Evolutionary conservation across 2,888 invertebrate species (phyloP).

Genomic region (Nymphalis c-album): DNA sequence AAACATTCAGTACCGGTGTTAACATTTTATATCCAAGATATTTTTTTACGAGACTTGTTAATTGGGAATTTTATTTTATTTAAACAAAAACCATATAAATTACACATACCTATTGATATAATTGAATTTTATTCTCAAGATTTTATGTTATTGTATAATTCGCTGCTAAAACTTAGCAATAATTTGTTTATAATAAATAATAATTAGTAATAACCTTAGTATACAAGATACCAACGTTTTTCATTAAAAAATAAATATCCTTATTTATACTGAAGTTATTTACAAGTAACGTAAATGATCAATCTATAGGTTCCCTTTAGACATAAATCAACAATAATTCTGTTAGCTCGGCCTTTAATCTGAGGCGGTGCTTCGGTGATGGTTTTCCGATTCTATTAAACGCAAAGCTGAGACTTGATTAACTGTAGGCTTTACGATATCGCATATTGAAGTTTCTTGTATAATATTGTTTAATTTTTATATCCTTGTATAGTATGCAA

Average conservation of each 20-base stretch:
- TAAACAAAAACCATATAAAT: neutral
- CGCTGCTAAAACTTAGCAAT: too few species aligned
- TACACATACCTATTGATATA: too few species aligned
- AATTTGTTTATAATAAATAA: too few species aligned
- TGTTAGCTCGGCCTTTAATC: constrained; percentile 37
- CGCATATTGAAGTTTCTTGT: neutral
- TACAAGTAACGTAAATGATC: neutral
- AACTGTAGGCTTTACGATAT: constrained; percentile 19
- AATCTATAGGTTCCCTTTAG: constrained; percentile 8
- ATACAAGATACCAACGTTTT: too few species aligned
- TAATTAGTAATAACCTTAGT: too few species aligned
- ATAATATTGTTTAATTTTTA: neutral
- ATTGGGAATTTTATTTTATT: neutral
- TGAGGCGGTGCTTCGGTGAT: constrained; percentile 33
- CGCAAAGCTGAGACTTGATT: constrained; percentile 35
- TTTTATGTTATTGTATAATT: too few species aligned
- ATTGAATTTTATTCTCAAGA: too few species aligned
- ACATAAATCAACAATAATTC: constrained; percentile 42
- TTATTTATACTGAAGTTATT: neutral
- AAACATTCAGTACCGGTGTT: neutral
- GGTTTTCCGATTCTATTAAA: constrained; percentile 37
- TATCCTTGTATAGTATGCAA: neutral
- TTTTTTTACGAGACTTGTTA: neutral
- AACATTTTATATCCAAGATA: constrained; percentile 5
- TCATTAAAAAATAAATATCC: neutral